A percentile compares a stretch with the other conserved stretches of the same genome.
These are phyloP conservation scores for Malurus alboscapulatus DNA, from an alignment of 2,113 vertebrate genomes.

Conservation along the genomic window DNA sequence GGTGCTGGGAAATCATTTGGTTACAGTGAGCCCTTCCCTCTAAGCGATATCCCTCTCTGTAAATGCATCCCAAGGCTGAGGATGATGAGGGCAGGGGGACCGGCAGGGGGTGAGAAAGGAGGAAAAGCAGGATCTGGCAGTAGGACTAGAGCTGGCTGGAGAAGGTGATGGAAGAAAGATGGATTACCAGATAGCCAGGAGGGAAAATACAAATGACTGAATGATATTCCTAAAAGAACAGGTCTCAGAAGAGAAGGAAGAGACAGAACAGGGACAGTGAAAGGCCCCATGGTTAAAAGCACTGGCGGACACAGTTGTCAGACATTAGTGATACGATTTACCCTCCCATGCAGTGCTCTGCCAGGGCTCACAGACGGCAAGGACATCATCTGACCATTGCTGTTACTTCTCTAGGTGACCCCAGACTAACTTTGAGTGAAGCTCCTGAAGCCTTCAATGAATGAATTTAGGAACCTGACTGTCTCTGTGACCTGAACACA, in stretches of 20 bases:
- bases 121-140: not conserved
- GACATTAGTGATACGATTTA: fast-evolving
- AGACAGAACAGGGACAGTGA: not conserved
- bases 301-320: not conserved
- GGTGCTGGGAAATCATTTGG: not conserved
- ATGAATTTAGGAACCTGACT: not conserved
- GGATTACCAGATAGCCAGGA: not conserved
- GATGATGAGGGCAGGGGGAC: not conserved
- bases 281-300: not conserved
- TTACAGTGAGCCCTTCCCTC: not conserved
- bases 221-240: not conserved
- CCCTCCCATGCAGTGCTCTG: not conserved
- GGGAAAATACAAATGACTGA: not conserved
- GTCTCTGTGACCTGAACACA: not conserved
- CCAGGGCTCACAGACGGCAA: not conserved
- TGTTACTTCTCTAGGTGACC: not conserved
- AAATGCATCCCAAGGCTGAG: not conserved
- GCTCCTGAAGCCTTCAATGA: not conserved
- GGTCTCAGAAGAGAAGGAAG: not conserved
- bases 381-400: not conserved
- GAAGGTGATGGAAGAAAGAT: not conserved
- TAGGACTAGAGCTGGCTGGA: not conserved
- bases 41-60: not conserved
- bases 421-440: not conserved
- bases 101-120: not conserved